Evolutionary conservation across 2,113 vertebrate species (phyloP), one percentile per base, ranked within the genome.

Genomic region (Myotis yumanensis): DNA sequence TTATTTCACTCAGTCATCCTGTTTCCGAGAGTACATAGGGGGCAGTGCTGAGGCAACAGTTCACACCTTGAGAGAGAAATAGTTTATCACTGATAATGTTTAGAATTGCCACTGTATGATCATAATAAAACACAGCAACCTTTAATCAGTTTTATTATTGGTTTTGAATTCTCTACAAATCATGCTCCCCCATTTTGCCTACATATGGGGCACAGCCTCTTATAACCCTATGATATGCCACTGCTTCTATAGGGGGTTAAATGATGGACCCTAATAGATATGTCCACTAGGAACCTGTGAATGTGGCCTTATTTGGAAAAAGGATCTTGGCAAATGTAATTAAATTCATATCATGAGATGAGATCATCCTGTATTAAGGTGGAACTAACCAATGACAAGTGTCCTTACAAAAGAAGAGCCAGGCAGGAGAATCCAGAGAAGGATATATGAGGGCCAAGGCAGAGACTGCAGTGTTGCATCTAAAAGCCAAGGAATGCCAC

Each of bases 391-490:
- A 48, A 46, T 2, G 57, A n/a, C 11, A 57, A 75, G 16, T 25
- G 17, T 57, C 22, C 46, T 96, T 64, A 32, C n/a, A 28, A 37
- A 54, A 85, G 37, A 57, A 80, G 20, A 52, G 23, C 35, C 54
- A 30, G 12, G 12, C 8, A 73, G 80, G 68, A 69, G 59, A 71
- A 6, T 16, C 35, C 12, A 66, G 35, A 54, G 37, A 22, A 43
- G 5, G 22, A 25, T 32, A 28, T 2, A 23, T 3, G 43, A 86
- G 30, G 46, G 35, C 18, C 22, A 17, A 25, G 7, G 32, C 23
- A 48, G 23, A 40, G 71, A 11, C 10, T 4, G 1, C 1, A 72
- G 9, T 2, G 32, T 18, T 0, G 22, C 16, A 20, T 7, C 4
- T 4, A 15, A 14, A 43, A 43, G 20, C 52, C 23, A 15, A 51